Evolutionary conservation across 2,888 invertebrate genomes (phyloP), one percentile per base, ranked within the genome.

Genomic region (Caenorhabditis sp.): DNA sequence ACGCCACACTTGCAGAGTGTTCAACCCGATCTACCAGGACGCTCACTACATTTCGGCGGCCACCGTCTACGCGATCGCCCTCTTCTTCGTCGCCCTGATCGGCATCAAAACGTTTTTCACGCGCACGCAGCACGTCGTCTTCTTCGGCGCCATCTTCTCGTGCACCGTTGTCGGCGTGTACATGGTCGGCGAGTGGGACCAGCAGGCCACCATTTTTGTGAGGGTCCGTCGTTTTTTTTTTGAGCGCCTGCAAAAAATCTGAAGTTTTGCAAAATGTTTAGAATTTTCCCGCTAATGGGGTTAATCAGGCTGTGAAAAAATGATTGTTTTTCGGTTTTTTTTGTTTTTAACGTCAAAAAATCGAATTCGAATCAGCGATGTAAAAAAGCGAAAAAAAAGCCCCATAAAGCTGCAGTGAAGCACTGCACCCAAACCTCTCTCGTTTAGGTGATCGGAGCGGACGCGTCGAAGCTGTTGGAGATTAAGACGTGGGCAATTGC

Each of bases 1-100:
- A 17, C 17, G 6, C 8, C 9, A 17, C 35, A 13, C 6, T 50
- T 62, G 9, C 62, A 62, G 50, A 62, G 30, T 62, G 13, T 62
- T 39, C 30, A 41, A 62, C 11, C 50, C 62, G 9, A 17, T 11
- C 20, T 62, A 62, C 62, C 26, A 50, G 20, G 37, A 50, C 24
- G 13, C 62, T 1, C 62, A 62, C 30, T 62, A 27, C 30, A 52
- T 41, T n/a, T 62, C 62, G 1, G 62, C 62, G 1, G 41, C 50
- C 39, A 20, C 24, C 8, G 11, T 30, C 27, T 35, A 50, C 20
- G 26, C 50, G 6, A 27, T 50, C 7, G n/a, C 41, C 13, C 41
- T 62, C 13, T 62, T 62, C 17, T 15, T 62, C 3, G 11, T 27
- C n/a, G 41, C 39, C 6, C 37, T 50, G 9, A 8, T 39, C 20